Base-by-base conservation (phyloP, 1,140 invertebrate genomes). In the Hyles euphorbiae region DNA sequence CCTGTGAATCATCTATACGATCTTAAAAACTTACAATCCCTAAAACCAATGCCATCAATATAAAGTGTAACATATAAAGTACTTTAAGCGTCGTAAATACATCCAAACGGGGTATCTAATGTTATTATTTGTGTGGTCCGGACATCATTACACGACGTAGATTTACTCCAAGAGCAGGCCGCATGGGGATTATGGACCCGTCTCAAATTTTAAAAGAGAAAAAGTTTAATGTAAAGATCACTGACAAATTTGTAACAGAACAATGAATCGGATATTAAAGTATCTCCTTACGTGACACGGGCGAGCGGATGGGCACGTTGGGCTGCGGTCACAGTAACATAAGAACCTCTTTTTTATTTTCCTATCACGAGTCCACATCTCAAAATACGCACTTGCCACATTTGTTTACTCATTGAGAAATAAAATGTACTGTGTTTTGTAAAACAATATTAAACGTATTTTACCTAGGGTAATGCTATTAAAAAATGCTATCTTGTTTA, bases 181-280 rank as follows among this genome's bases (percentile, higher is more conserved):
- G 69, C 67, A 73, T 61, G 60, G 67, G 74, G 83, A 86, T 85
- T 88, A 88, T 86, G 78, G 78, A 72, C 74, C 78, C 76, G 65
- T 77, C 78, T 88, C 81, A 78, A 76, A 68, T 87, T 85, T 84
- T 83, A 77, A 82, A 83, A 85, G 77, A 73, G 75, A 84, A 87
- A 88, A 87, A 87, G 82, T 83, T 84, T 83, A 83, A 83, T 88
- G 80, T 87, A 78, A 85, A 87, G 85, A 88, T 88, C 85, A 81
- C 85, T 88, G 83, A 88, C 85, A 88, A 88, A 87, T 88, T 88
- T 88, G 83, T 87, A 87, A 88, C 85, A 87, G 83, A 87, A 88
- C 83, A 88, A 88, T 87, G 85, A 88, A 81, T 88, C 74, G 81
- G 85, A 87, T 87, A 88, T 86, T 85, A 84, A 83, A 87, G 83